Evolutionary conservation across 2,888 invertebrate species (phyloP), one percentile per base, ranked within the genome.

Genomic region (Nomada ferruginata): DNA sequence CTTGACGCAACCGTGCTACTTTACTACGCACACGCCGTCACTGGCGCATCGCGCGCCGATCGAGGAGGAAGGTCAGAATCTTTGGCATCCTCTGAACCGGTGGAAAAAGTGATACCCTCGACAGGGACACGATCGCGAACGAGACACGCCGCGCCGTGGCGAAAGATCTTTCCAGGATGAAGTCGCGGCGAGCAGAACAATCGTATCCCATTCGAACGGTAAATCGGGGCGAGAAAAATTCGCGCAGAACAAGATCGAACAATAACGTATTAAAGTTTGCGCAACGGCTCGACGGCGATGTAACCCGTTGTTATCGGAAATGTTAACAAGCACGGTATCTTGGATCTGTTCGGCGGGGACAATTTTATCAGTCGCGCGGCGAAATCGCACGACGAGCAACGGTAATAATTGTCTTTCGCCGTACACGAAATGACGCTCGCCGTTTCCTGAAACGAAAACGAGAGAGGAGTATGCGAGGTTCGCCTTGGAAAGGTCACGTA

Each of bases 401-500:
- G 26, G 60, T 15, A 5, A 55, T 36, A 36, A 59, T 42, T 13
- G 55, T 20, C 26, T 13, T 23, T 57, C 57, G 13, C 42, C 57
- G 64, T 53, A 13, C 15, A 3, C 47, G 11, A 15, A 47, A 15
- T 47, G 55, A 52, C 71, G 47, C 70, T 75, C 66, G 52, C 71
- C 60, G 42, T 68, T 68, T 69, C 80, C 70, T 65, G 75, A 70
- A 80, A 79, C 55, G 57, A 64, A 69, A 74, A 64, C 55, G 76
- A 74, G 75, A 74, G 76, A 78, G 75, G 64, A 55, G 68, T 26
- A 68, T 47, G 70, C 71, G 71, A 79, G 23, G 60, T 59, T 73
- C 73, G 79, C 82, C 82, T 85, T 85, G 82, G 73, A 85, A 84
- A 85, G 84, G 86, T 84, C 83, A 79, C 69, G 63, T 20, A 79